These are phyloP conservation scores for Drosophila hydei DNA, from an alignment of 1,140 invertebrate species.

Conservation along the genomic window DNA sequence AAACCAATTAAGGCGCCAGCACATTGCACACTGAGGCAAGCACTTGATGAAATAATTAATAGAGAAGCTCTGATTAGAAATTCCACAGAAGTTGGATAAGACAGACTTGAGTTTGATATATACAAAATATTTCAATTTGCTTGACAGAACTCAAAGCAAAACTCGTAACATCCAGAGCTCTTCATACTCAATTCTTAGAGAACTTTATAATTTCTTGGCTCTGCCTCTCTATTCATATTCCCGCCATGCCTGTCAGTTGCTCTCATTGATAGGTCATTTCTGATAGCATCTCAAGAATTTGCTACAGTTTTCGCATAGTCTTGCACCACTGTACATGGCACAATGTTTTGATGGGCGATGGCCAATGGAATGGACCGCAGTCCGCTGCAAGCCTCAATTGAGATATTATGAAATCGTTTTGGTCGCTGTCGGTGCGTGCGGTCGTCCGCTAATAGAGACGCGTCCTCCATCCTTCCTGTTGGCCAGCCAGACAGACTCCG, in stretches of 20 bases:
- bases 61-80: not conserved
- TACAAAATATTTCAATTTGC: no score
- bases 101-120: no score
- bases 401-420: constrained; percentile 77
- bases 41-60: not conserved
- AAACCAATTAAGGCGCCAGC: constrained; percentile 75
- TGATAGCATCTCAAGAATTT: no score
- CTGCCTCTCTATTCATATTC: no score
- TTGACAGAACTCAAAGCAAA: no score
- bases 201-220: no score
- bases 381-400: constrained; percentile 61
- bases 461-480: constrained; percentile 54
- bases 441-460: constrained; percentile 67
- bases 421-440: constrained; percentile 63
- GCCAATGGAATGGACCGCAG: constrained; percentile 43
- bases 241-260: no score
- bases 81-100: no score
- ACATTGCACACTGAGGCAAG: constrained; percentile 23
- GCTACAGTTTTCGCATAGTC: not conserved
- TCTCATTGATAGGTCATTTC: no score
- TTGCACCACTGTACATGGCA: constrained; percentile 22
- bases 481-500: not conserved
- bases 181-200: no score
- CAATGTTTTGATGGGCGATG: constrained; percentile 35
- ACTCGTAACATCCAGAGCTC: no score